Evolutionary conservation across 1,140 invertebrate genomes (phyloP).

Genomic region (Acyrthosiphon pisum): DNA sequence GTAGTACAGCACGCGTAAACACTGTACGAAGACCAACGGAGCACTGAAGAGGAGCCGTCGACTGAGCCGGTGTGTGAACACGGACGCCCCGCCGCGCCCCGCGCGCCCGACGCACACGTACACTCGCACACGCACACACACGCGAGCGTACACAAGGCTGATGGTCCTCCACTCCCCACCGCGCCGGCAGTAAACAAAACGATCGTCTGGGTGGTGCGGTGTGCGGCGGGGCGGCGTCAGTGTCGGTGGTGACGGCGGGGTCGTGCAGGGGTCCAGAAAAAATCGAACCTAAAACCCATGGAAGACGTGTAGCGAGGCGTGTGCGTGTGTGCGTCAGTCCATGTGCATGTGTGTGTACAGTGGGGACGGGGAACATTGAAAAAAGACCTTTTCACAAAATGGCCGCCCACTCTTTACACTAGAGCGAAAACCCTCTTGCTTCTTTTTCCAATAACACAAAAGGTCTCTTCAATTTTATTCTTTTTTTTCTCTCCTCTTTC

Average conservation of each 20-base stretch:
- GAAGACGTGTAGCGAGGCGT: slow-evolving; percentile 51
- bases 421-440: slow-evolving; percentile 58
- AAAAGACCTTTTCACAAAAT: slow-evolving; percentile 60
- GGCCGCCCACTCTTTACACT: slow-evolving; percentile 59
- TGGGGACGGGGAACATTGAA: slow-evolving; percentile 58
- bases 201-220: neutral
- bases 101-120: slow-evolving; percentile 25
- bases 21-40: slow-evolving; percentile 55
- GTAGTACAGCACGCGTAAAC: neutral
- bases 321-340: neutral
- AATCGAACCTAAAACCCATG: slow-evolving; percentile 58
- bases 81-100: slow-evolving; percentile 53
- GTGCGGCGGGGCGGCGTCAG: neutral
- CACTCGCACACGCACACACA: neutral
- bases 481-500: slow-evolving; percentile 33
- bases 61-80: slow-evolving; percentile 54
- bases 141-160: slow-evolving; percentile 27
- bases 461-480: slow-evolving; percentile 59
- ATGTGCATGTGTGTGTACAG: slow-evolving; percentile 25
- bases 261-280: slow-evolving; percentile 56
- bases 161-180: slow-evolving; percentile 37
- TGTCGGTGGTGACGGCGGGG: slow-evolving; percentile 11
- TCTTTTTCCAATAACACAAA: slow-evolving; percentile 60
- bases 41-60: slow-evolving; percentile 56
- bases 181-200: slow-evolving; percentile 51